Evolutionary conservation across 2,888 invertebrate species (phyloP).

Genomic region (Eledone cirrhosa): DNA sequence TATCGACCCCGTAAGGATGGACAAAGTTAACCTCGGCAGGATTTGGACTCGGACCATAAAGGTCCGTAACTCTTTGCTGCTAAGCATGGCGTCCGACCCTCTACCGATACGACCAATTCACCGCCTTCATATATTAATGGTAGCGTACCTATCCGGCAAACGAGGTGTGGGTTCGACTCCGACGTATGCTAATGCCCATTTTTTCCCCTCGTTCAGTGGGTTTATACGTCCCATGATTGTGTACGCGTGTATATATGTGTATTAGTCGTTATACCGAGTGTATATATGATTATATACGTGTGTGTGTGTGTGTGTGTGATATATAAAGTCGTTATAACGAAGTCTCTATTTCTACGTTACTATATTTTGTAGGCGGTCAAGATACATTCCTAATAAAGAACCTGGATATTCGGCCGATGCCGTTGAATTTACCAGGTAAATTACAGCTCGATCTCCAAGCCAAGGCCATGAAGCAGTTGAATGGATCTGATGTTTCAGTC

Average conservation of each 20-base stretch:
- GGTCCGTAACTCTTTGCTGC: too few relatives aligned
- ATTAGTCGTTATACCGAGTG: neutral
- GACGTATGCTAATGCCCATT: too few relatives aligned
- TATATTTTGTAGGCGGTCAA: neutral
- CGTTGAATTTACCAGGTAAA: constrained; percentile 34
- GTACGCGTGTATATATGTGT: neutral
- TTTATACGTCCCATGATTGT: neutral
- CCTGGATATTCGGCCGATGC: constrained; percentile 33
- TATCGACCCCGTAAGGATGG: too few relatives aligned
- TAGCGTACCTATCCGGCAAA: too few relatives aligned
- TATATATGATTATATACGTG: neutral
- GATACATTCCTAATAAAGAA: neutral
- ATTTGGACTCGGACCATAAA: too few relatives aligned
- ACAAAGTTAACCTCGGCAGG: too few relatives aligned
- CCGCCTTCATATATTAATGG: too few relatives aligned
- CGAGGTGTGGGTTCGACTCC: too few relatives aligned
- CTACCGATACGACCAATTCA: too few relatives aligned
- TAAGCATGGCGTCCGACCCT: too few relatives aligned
- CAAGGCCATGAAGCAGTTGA: neutral
- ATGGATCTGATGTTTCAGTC: neutral
- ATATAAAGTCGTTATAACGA: neutral
- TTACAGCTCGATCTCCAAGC: constrained; percentile 30
- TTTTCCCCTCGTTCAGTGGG: too few relatives aligned
- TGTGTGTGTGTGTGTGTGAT: neutral
- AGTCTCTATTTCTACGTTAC: neutral